These are phyloP conservation scores for Calonectris borealis DNA, from an alignment of 2,113 vertebrate genomes.

Conservation along the genomic window DNA sequence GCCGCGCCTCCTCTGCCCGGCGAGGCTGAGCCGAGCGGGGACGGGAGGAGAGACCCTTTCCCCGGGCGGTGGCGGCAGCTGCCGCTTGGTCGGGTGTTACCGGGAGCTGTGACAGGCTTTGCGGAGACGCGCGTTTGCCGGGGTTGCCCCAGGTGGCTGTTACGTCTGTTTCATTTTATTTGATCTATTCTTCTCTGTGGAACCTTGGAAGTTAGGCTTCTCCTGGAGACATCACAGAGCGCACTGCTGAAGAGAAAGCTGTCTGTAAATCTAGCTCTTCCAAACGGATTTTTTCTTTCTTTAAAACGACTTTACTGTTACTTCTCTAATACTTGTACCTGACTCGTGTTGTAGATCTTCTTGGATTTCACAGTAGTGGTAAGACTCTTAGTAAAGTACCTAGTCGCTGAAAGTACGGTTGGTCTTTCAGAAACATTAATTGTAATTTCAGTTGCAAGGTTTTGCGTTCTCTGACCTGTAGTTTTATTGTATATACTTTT, in stretches of 20 bases:
- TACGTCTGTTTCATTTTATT: neutral
- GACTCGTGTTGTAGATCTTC: neutral
- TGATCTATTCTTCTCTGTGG: neutral
- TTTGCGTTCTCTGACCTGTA: neutral
- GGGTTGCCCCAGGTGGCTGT: neutral
- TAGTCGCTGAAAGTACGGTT: accelerated
- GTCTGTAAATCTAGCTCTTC: neutral
- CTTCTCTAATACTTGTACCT: neutral
- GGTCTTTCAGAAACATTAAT: neutral
- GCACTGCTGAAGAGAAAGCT: neutral
- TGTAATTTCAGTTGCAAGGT: neutral
- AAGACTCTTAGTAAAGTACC: neutral
- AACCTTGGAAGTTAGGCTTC: neutral
- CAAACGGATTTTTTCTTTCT: neutral
- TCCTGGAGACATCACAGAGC: accelerated
- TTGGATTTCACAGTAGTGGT: neutral
- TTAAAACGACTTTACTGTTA: neutral
- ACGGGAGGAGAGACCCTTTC: too few relatives aligned
- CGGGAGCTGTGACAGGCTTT: neutral
- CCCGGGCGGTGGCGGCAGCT: neutral
- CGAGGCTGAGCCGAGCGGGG: neutral
- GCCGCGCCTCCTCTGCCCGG: neutral
- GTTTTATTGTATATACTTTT: accelerated
- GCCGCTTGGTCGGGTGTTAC: neutral
- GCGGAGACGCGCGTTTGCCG: neutral